Percentiles rank a stretch among this genome's conserved stretches.
Conservation (phyloP, 2,888 invertebrate genomes). For the Parelbella ahira region DNA sequence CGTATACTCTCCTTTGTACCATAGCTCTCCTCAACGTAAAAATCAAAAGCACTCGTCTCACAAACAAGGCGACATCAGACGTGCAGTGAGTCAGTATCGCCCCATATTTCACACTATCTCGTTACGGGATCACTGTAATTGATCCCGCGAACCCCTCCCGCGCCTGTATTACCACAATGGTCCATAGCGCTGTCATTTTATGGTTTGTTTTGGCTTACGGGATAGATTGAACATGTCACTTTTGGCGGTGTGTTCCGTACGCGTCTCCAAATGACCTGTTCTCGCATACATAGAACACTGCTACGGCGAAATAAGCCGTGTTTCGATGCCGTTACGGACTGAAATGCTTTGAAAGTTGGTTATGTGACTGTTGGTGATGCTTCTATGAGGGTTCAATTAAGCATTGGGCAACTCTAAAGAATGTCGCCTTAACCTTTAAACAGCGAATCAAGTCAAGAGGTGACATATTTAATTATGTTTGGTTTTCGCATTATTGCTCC, state of each 20-base stretch:
- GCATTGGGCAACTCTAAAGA: conserved; percentile 16
- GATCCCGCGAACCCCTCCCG: conserved; percentile 27
- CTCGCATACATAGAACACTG: too few relatives aligned
- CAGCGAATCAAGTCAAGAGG: conserved; percentile 16
- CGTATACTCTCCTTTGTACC: too few relatives aligned
- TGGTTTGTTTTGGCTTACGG: conserved; percentile 1
- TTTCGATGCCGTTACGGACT: too few relatives aligned
- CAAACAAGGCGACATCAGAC: conserved; percentile 5
- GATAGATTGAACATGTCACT: conserved; percentile 13
- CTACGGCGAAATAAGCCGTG: too few relatives aligned
- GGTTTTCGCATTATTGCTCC: conserved; percentile 1
- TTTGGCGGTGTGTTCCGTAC: neutral
- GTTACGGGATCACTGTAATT: conserved; percentile 32
- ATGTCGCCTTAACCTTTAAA: conserved; percentile 23
- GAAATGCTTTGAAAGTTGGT: too few relatives aligned
- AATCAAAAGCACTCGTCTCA: conserved; percentile 5
- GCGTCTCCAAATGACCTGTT: conserved; percentile 10
- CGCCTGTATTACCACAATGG: conserved; percentile 4
- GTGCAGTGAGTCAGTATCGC: conserved; percentile 28
- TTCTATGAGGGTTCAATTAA: conserved; percentile 15
- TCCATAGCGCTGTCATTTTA: conserved; percentile 8
- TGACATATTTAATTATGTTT: conserved; percentile 11
- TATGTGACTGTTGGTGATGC: neutral
- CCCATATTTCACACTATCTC: conserved; percentile 35
- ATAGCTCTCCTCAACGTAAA: conserved; percentile 13